A percentile compares a stretch with the other conserved stretches of the same genome.
Conservation (phyloP, 2,797 vertebrate genomes). For the Vireo griseus region DNA sequence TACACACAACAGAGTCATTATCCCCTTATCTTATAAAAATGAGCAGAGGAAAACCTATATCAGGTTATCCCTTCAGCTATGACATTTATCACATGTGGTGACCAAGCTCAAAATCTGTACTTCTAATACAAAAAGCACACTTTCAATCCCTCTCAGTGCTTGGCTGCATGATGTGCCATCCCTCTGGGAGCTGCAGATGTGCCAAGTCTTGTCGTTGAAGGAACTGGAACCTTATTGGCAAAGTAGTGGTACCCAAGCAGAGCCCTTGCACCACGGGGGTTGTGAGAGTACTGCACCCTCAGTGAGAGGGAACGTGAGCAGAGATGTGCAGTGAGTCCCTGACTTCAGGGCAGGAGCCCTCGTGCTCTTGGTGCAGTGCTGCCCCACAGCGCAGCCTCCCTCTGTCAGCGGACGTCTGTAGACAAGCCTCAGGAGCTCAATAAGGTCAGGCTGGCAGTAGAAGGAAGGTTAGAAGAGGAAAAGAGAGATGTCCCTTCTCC, state of each 20-base stretch:
- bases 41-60: neutral
- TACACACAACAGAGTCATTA: rapidly evolving
- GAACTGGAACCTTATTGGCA: neutral
- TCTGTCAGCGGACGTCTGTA: neutral
- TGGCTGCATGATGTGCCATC: neutral
- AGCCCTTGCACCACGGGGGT: rapidly evolving
- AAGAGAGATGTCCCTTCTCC: neutral
- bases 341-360: neutral
- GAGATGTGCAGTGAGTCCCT: neutral
- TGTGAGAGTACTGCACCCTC: neutral
- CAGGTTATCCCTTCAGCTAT: neutral
- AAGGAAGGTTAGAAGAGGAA: neutral
- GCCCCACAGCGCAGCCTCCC: neutral
- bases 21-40: neutral
- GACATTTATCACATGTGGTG: neutral
- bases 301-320: neutral
- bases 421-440: neutral
- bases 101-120: neutral
- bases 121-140: neutral
- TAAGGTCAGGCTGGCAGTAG: neutral
- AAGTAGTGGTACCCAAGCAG: neutral
- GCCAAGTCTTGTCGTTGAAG: neutral
- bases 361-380: too few species aligned
- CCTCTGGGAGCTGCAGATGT: neutral
- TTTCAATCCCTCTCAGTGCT: neutral